Percentiles rank a stretch among this genome's conserved stretches.
These are phyloP conservation scores for Gastracanthus pulcherrimus DNA, from an alignment of 2,888 invertebrate species.

Conservation along the genomic window DNA sequence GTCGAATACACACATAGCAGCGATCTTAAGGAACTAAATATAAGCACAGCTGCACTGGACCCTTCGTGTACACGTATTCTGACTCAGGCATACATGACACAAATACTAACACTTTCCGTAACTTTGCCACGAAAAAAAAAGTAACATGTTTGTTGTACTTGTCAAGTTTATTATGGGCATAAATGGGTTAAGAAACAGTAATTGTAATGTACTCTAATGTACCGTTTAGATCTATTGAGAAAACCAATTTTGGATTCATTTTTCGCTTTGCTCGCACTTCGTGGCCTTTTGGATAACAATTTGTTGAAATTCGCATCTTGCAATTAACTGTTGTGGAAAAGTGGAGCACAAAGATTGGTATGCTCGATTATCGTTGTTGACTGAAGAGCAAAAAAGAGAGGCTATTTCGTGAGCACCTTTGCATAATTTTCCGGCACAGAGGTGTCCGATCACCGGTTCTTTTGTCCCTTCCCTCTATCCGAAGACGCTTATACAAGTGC, in stretches of 20 bases:
- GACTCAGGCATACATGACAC: too few species aligned
- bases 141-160: too few species aligned
- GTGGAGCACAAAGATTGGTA: neutral
- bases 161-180: too few species aligned
- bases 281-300: constrained; percentile 54
- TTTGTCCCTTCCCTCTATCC: neutral
- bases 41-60: too few species aligned
- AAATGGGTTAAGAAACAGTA: constrained; percentile 23
- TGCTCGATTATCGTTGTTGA: too few species aligned
- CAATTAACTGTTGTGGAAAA: constrained; percentile 27
- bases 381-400: neutral
- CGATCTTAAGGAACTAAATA: too few species aligned
- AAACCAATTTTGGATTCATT: constrained; percentile 21
- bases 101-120: too few species aligned
- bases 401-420: constrained; percentile 32
- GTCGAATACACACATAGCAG: too few species aligned
- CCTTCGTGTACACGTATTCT: too few species aligned
- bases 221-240: constrained; percentile 36
- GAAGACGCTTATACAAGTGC: constrained; percentile 20
- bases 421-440: constrained; percentile 28
- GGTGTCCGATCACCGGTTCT: constrained; percentile 36
- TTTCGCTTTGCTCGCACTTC: constrained; percentile 54
- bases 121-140: too few species aligned
- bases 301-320: constrained; percentile 37
- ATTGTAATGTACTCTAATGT: constrained; percentile 33